Evolutionary conservation across 2,113 vertebrate species (phyloP), one percentile per base, ranked within the genome.

Genomic region (Xenopus laevis): DNA sequence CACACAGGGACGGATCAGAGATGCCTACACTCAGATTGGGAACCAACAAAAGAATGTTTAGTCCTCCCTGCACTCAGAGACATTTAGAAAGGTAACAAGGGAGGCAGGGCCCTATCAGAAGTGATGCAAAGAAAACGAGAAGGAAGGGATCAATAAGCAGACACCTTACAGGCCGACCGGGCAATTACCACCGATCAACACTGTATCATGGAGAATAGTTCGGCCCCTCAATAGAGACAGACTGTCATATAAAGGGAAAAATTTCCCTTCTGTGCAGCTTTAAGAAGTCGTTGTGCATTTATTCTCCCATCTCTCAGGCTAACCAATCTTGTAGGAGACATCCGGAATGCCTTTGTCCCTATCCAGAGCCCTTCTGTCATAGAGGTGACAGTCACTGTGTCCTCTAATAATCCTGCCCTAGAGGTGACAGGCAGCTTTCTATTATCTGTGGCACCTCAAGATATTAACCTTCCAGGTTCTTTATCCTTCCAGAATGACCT

Each of bases 161-260:
- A 63, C 66, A 69, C 68, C 59, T 77, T 53, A 77, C 63, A 77
- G 60, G 67, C 74, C 60, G 30, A 40, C 21, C 45, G 20, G 67
- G 67, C 74, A 63, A 70, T 77, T 77, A 70, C 59, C 17, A 67
- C 60, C 70, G 74, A 77, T 77, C 69, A 77, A 77, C 74, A 77
- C 66, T 70, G 59, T 57, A 77, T 70, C 74, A 76, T 55, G 57
- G 53, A 66, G 58, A 76, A 63, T 76, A 75, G 68, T 68, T 62
- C 52, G 17, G 46, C 15, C 73, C 65, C 73, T 60, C 73, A 20
- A 70, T 70, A 64, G 74, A 77, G 74, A 70, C 27, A 57, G 16
- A 70, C 47, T 50, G 66, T 70, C 59, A 64, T 64, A 76, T 76
- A 76, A 76, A 77, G 65, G 68, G 47, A 77, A 46, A 64, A 16